phyloP scores from a whole-genome alignment of 2,113 vertebrate genomes.

The Corapipo altera region DNA sequence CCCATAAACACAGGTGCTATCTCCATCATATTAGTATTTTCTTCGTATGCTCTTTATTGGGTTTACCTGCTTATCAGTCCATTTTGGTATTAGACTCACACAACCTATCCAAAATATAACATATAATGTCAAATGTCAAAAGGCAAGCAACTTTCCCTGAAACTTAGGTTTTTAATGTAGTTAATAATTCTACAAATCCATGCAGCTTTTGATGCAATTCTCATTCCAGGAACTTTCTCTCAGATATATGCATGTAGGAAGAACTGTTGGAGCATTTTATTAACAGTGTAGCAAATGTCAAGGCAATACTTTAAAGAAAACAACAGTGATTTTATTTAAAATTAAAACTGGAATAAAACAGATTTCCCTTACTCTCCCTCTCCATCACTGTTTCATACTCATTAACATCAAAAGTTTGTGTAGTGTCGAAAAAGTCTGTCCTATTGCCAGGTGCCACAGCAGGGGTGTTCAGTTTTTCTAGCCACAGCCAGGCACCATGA shows the following conservation, averaged over 20 bases:
- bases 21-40: not conserved
- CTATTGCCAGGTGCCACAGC: not conserved
- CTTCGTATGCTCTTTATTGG: not conserved
- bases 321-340: not conserved
- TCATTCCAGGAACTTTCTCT: not conserved
- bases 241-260: not conserved
- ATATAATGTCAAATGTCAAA: not conserved
- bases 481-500: not conserved
- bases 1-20: not conserved
- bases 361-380: not conserved
- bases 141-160: not conserved
- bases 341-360: not conserved
- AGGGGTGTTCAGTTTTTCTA: not conserved
- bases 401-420: not conserved
- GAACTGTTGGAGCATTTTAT: not conserved
- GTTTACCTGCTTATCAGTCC: not conserved
- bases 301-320: not conserved
- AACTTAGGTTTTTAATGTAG: not conserved
- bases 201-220: not conserved
- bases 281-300: not conserved
- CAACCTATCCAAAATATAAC: not conserved
- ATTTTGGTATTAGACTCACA: not conserved
- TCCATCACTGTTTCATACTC: not conserved
- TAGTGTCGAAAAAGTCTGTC: not conserved
- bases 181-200: not conserved